Percentiles rank a stretch among this genome's conserved stretches.
These are phyloP conservation scores for Spilarctia lutea DNA, from an alignment of 2,888 invertebrate genomes.

Conservation along the genomic window DNA sequence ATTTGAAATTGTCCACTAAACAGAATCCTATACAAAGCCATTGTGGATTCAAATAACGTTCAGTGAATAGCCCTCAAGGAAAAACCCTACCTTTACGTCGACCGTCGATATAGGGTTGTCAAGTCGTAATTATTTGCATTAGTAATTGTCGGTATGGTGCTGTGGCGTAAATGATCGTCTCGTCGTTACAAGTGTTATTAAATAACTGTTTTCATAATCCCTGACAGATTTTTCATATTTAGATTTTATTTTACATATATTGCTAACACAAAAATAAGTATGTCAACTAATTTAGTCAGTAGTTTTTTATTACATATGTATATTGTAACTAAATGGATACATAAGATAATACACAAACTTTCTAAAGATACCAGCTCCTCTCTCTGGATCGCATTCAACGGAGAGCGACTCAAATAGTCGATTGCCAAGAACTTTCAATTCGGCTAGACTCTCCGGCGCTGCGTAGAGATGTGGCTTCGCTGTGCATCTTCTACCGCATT, in stretches of 20 bases:
- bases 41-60: slow-evolving; percentile 33
- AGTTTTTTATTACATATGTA: too few relatives aligned
- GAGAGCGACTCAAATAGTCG: too few relatives aligned
- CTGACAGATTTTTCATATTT: not conserved
- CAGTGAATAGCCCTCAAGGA: slow-evolving; percentile 24
- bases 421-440: too few relatives aligned
- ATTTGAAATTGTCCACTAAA: slow-evolving; percentile 32
- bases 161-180: not conserved
- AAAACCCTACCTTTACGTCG: slow-evolving; percentile 17
- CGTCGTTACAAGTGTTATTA: not conserved
- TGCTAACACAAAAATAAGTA: too few relatives aligned
- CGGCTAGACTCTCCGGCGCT: too few relatives aligned
- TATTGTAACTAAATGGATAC: too few relatives aligned
- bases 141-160: not conserved
- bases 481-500: too few relatives aligned
- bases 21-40: slow-evolving; percentile 18
- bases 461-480: too few relatives aligned
- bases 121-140: not conserved
- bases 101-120: slow-evolving; percentile 8
- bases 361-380: too few relatives aligned
- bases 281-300: too few relatives aligned
- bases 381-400: too few relatives aligned
- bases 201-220: not conserved
- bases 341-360: too few relatives aligned
- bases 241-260: not conserved